Evolutionary conservation across 2,113 vertebrate genomes (phyloP).

Genomic region (Scolopax mira): DNA sequence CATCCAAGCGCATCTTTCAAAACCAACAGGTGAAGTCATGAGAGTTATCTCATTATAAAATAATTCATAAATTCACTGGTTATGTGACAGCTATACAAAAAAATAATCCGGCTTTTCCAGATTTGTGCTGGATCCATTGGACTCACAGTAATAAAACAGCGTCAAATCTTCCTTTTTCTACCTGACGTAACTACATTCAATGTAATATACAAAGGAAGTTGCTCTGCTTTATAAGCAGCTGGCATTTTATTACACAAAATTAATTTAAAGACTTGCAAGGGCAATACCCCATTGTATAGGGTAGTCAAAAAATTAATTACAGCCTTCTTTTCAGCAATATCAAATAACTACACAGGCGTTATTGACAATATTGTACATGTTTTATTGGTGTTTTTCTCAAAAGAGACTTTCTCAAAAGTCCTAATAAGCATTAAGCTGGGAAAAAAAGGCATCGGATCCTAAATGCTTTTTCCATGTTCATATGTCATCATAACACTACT

Average conservation of each 20-base stretch:
- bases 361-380: background rate
- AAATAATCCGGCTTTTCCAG: background rate
- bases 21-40: background rate
- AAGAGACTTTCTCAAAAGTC: no score
- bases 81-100: background rate
- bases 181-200: background rate
- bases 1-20: background rate
- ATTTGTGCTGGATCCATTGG: background rate
- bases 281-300: background rate
- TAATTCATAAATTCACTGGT: background rate
- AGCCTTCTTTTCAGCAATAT: background rate
- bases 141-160: background rate
- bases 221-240: background rate
- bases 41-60: background rate
- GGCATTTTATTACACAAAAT: background rate
- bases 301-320: slow-evolving; percentile 4
- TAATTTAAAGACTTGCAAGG: background rate
- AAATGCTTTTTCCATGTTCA: background rate
- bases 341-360: background rate
- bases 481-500: background rate
- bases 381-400: background rate
- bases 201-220: background rate
- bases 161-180: background rate
- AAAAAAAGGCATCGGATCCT: background rate
- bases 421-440: background rate